phyloP scores from a whole-genome alignment of 2,113 vertebrate genomes.

The Bothrops jararaca region DNA sequence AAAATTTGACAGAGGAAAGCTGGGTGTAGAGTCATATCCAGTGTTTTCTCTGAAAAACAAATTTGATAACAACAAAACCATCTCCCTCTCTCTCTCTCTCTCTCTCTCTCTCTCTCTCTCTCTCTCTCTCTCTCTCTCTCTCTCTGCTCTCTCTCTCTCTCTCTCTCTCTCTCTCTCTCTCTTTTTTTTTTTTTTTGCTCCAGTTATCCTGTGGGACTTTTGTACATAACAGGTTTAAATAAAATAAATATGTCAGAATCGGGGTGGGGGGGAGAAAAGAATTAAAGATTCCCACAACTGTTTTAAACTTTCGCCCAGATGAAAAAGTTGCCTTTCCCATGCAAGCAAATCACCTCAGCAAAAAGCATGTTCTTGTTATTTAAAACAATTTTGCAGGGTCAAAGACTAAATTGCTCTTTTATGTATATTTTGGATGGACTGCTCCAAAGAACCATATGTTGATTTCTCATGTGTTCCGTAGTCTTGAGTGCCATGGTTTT shows the following conservation, averaged over 20 bases:
- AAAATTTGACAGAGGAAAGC: neutral
- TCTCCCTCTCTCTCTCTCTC: neutral
- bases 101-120: neutral
- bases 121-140: neutral
- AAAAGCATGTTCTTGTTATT: neutral
- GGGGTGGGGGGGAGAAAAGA: accelerated
- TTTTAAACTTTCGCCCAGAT: conserved; percentile 48
- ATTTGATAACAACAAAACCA: neutral
- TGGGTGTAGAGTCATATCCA: conserved; percentile 23
- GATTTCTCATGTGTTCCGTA: conserved; percentile 76
- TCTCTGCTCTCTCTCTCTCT: neutral
- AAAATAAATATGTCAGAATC: neutral
- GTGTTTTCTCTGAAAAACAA: neutral
- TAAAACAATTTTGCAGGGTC: conserved; percentile 51
- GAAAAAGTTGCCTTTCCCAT: conserved; percentile 47
- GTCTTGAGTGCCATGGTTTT: conserved; percentile 86
- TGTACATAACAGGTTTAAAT: accelerated
- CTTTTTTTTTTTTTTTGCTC: too few species aligned
- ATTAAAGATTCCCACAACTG: conserved; percentile 7
- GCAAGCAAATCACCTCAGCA: conserved; percentile 47
- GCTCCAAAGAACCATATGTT: conserved; percentile 72
- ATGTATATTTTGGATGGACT: conserved; percentile 64
- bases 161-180: neutral
- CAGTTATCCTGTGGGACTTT: neutral
- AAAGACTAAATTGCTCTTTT: conserved; percentile 59